Base-by-base conservation (phyloP, 2,113 vertebrate genomes). In the Forbesichthys papilliferus region DNA sequence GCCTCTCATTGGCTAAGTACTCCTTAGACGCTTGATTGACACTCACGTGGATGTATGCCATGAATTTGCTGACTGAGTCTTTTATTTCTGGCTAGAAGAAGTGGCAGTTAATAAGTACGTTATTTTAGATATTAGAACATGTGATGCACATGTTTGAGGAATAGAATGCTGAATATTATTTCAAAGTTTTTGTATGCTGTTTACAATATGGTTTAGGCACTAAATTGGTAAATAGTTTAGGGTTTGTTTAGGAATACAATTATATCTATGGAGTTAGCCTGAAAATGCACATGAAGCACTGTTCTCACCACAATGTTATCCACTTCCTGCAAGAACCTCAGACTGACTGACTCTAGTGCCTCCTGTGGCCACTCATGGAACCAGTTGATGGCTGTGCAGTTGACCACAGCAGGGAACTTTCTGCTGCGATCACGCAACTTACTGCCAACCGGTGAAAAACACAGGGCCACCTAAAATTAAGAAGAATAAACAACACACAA, bases 331-430 rank as follows among this genome's bases (percentile, higher is more conserved):
- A 99, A 89, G 80, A 98, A 98, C 61, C 91, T 79, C 62, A 96
- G 87, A 89, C 98, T 98, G 88, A 99, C 95, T 0, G 95, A 98
- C 89, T 98, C 94, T 4, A 99, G 84, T 0, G 98, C 97, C 59
- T 95, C 90, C 74, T 71, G 93, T 0, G 98, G 96, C 98, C 98
- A 99, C 48, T 94, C 93, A 0, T 97, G 98, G 89, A 99, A 99
- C 96, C 96, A 97, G 77, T 96, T 81, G 0, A 98, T 96, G 0
- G 93, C 91, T 0, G 92, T 90, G 68, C 95, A 95, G 91, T 95
- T 93, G 54, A 95, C 74, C 51, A 99, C 91, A 0, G 97, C 95
- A 0, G 97, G 98, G 74, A 98, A 99, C 79, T 94, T 95, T 80
- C 96, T 93, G 90, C 96, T 91, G 49, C 95, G 90, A 1, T 94